These are phyloP conservation scores for Griposia aprilina DNA, from an alignment of 2,888 invertebrate genomes.

Conservation along the genomic window DNA sequence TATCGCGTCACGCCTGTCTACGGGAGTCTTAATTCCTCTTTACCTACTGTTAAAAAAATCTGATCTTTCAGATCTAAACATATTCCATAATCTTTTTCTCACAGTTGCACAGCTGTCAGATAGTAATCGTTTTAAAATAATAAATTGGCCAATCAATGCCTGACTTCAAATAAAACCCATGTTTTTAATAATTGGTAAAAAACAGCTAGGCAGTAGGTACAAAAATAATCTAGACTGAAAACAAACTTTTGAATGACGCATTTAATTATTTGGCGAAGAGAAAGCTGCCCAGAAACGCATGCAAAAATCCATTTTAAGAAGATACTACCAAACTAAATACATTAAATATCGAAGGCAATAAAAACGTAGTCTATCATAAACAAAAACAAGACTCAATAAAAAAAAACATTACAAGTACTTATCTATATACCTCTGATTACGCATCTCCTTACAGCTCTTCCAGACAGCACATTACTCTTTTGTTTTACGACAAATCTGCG, in stretches of 20 bases:
- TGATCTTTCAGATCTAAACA: too few species aligned
- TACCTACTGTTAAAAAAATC: too few species aligned
- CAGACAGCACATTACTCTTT: slow-evolving; percentile 27
- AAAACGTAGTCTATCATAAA: background rate
- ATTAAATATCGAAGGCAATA: background rate
- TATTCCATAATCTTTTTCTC: slow-evolving; percentile 13
- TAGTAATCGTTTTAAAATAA: slow-evolving; percentile 36
- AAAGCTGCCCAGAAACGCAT: background rate
- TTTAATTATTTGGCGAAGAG: background rate
- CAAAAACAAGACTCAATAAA: slow-evolving; percentile 1
- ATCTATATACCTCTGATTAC: background rate
- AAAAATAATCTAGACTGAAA: slow-evolving; percentile 12
- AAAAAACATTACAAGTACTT: background rate
- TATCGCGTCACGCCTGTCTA: too few species aligned
- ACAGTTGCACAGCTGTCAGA: slow-evolving; percentile 20
- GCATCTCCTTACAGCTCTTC: slow-evolving; percentile 10
- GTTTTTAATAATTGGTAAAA: background rate
- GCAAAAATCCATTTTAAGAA: background rate
- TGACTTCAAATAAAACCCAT: slow-evolving; percentile 18
- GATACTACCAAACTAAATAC: background rate
- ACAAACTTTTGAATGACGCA: background rate
- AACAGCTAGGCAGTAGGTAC: background rate
- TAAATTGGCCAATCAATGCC: slow-evolving; percentile 38
- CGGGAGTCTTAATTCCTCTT: too few species aligned
- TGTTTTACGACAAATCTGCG: slow-evolving; percentile 49